Evolutionary conservation across 2,888 invertebrate genomes (phyloP), one percentile per base, ranked within the genome.

Genomic region (Thymelicus sylvestris): DNA sequence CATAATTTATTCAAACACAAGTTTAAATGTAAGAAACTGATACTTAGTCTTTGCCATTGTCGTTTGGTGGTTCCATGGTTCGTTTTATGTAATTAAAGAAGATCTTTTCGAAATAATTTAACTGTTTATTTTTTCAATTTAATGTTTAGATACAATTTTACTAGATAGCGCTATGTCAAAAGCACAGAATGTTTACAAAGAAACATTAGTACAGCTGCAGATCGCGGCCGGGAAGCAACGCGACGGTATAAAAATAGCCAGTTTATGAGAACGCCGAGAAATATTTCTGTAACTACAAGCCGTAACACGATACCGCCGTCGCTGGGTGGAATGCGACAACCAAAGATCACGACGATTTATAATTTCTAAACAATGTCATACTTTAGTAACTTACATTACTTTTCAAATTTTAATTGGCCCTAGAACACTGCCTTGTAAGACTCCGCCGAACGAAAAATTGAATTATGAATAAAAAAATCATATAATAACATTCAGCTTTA

Each of bases 271-370:
- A 61, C 60, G 39, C 50, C 52, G 65, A 44, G 61, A 71, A 71
- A 71, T 71, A 71, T 66, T 71, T 71, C 60, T 71, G 70, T 66
- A 61, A 71, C 70, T 66, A 61, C 60, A 52, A 41, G 31, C 52
- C 59, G 70, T 70, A 70, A 70, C 61, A 61, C 65, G 70, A 70
- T 70, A 70, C 61, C 61, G 7, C 50, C 50, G 48, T 69, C 57
- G n/a, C 63, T 57, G 31, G 24, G 12, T 31, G 12, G 55, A 63
- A 68, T 47, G 31, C 19, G 62, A 15, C 55, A 41, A 52, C 52
- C 52, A 10, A 52, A 52, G 7, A 41, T 60, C 19, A 38, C 6
- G 39, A 60, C 19, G 10, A 61, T 38, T 50, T 52, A 19, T 12
- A 12, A 2, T 12, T 12, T 3, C 12, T 10, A 8, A 44, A 44